Evolutionary conservation across 2,888 invertebrate species (phyloP).

Genomic region (Eupelmus urozonus): DNA sequence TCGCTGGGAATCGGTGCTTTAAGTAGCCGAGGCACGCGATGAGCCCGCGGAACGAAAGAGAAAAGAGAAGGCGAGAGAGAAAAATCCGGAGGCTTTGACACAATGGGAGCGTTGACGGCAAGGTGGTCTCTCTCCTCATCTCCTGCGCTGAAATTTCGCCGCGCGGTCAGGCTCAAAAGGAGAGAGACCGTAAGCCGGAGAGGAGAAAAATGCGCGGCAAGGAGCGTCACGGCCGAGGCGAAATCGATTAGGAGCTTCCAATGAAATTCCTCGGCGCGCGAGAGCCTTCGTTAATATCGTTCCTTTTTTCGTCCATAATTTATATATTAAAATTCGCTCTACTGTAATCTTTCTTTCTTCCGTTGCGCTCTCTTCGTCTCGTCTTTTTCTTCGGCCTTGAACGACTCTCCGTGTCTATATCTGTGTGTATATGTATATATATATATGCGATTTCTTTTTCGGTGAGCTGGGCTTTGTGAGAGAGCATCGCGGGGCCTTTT

Average conservation of each 20-base stretch:
- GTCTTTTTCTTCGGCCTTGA: conserved; percentile 30
- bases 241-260: conserved; percentile 62
- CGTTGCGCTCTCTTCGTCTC: conserved; percentile 10
- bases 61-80: neutral
- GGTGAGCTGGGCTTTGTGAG: neutral
- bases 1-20: conserved; percentile 55
- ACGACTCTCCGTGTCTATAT: conserved; percentile 34
- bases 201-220: conserved; percentile 17
- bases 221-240: conserved; percentile 56
- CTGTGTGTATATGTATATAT: neutral
- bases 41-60: neutral
- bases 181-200: conserved; percentile 2
- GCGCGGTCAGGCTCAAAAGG: neutral
- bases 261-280: conserved; percentile 50
- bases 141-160: too few relatives aligned
- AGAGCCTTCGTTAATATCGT: conserved; percentile 52
- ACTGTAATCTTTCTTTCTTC: conserved; percentile 45
- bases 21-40: conserved; percentile 58
- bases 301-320: conserved; percentile 57
- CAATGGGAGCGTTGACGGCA: conserved; percentile 48
- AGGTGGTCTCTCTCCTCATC: neutral
- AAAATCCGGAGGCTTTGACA: conserved; percentile 6
- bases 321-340: conserved; percentile 59
- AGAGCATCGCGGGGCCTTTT: too few relatives aligned
- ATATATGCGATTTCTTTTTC: conserved; percentile 11